Base-by-base conservation (phyloP, 2,888 invertebrate genomes). In the Celastrina argiolus region DNA sequence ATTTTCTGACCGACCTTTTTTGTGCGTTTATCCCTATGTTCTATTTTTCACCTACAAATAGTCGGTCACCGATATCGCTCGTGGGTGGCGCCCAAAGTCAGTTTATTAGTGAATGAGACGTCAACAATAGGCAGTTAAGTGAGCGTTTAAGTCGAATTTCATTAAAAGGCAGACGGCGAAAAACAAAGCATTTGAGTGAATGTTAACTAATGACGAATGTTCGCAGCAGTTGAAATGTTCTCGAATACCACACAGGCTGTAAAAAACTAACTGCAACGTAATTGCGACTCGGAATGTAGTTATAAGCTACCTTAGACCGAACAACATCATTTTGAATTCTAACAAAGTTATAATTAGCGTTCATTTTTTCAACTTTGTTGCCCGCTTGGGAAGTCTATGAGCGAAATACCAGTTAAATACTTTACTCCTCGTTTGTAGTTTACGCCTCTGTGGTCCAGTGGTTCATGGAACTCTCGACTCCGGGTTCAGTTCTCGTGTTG, bases 151-250 rank as follows among this genome's bases (percentile, higher is more conserved):
- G 68, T 73, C 66, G 68, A 72, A n/a, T 79, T 80, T 78, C 76
- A 81, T 82, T 82, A 80, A 79, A 81, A 82, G 75, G 80, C 82
- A 83, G 83, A 85, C 82, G 82, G 67, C 76, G 78, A 84, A 85
- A 85, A 85, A 85, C 79, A 76, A 74, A 76, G 78, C 76, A 79
- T 79, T 75, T 76, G 74, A 79, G 76, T 81, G 82, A 85, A 84
- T 84, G 80, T 82, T 78, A 82, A 79, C 78, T 85, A 85, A 85
- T 83, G 83, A 83, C 78, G 83, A 82, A 85, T 84, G 82, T 84
- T 84, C 81, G 78, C 77, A 78, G 79, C 82, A 79, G 81, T 81
- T 79, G 79, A 79, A 79, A 79, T 78, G 77, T 81, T 81, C 74
- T 75, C 71, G 76, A 81, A 81, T 81, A 74, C 78, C 81, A 77